phyloP scores from a whole-genome alignment of 2,113 vertebrate species.

The Thymallus thymallus region DNA sequence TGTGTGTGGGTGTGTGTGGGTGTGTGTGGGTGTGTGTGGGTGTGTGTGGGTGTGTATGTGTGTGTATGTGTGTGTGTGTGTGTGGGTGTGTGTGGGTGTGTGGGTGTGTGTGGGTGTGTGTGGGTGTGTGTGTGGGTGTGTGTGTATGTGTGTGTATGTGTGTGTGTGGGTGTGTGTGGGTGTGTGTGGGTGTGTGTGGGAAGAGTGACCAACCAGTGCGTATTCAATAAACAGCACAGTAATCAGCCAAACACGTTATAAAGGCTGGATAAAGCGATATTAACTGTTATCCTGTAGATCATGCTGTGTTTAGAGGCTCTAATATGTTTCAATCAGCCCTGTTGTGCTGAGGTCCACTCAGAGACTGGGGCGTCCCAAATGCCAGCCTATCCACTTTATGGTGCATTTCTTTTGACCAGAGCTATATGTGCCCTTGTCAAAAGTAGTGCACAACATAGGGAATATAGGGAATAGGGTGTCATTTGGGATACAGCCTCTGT shows the following conservation, averaged over 20 bases:
- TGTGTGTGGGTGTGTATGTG: slow-evolving; percentile 19
- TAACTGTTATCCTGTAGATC: slow-evolving; percentile 33
- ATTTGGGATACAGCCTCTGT: slow-evolving; percentile 16
- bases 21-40: neutral
- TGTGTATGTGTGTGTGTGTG: too few species aligned
- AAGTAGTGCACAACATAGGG: too few species aligned
- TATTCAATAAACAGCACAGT: too few species aligned
- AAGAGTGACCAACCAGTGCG: too few species aligned
- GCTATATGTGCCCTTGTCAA: too few species aligned
- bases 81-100: neutral
- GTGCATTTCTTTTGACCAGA: too few species aligned
- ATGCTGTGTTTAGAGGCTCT: slow-evolving; percentile 24
- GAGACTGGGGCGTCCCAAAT: slow-evolving; percentile 24
- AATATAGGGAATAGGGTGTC: too few species aligned
- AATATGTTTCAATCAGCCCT: slow-evolving; percentile 50
- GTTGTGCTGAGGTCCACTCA: slow-evolving; percentile 43
- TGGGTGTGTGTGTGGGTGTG: neutral
- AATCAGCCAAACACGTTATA: neutral
- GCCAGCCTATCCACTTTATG: too few species aligned
- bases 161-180: slow-evolving; percentile 15
- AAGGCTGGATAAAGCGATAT: neutral
- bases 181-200: neutral
- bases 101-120: neutral
- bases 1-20: neutral
- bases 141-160: neutral